Percentiles rank a stretch among this genome's conserved stretches.
These are phyloP conservation scores for Varanus komodoensis DNA, from an alignment of 2,113 vertebrate species.

Conservation along the genomic window DNA sequence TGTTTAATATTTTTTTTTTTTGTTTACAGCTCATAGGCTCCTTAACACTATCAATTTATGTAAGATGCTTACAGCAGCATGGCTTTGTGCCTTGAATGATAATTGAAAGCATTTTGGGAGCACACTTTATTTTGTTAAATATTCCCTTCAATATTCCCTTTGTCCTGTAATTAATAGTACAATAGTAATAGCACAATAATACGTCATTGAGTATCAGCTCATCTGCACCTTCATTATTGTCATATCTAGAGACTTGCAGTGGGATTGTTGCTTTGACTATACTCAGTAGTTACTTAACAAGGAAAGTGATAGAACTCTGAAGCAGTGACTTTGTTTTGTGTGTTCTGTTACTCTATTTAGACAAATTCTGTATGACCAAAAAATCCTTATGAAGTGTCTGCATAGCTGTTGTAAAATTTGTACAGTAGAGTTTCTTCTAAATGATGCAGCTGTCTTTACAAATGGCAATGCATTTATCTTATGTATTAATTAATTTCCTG, in stretches of 20 bases:
- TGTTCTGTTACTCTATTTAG: conserved; percentile 48
- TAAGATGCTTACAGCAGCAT: conserved; percentile 57
- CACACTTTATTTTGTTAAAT: conserved; percentile 20
- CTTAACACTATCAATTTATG: not conserved
- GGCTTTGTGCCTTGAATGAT: conserved; percentile 25
- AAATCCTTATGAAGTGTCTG: conserved; percentile 40
- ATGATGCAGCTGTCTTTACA: not conserved
- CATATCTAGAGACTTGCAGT: not conserved
- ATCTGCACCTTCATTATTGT: conserved; percentile 29
- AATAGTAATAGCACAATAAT: not conserved
- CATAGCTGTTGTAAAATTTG: conserved; percentile 55
- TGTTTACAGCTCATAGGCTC: not conserved
- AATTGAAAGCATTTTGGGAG: not conserved
- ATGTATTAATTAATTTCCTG: conserved; percentile 6
- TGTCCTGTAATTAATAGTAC: not conserved
- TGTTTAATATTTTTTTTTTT: not conserved
- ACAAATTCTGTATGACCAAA: conserved; percentile 26
- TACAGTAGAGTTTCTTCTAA: conserved; percentile 35
- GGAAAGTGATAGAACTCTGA: conserved; percentile 55
- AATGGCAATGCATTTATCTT: not conserved
- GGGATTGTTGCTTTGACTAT: conserved; percentile 44
- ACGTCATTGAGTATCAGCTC: conserved; percentile 13
- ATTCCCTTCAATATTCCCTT: not conserved
- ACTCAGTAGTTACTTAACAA: conserved; percentile 53
- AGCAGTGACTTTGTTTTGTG: conserved; percentile 30